phyloP scores from a whole-genome alignment of 1,140 invertebrate genomes.

The Onthophagus taurus region DNA sequence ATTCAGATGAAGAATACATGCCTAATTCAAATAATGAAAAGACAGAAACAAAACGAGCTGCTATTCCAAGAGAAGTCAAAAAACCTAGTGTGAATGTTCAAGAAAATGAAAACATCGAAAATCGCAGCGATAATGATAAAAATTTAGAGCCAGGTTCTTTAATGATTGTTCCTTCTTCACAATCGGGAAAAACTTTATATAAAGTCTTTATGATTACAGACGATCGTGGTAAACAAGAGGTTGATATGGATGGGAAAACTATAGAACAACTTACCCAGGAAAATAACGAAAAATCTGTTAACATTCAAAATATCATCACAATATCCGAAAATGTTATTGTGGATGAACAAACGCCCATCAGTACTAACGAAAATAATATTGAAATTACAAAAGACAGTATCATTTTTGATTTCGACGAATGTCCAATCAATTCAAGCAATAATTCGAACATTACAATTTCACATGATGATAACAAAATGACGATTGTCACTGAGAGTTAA shows the following conservation, averaged over 20 bases:
- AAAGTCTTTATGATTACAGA: slow-evolving; percentile 38
- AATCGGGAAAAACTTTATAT: slow-evolving; percentile 32
- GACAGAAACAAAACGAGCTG: background rate
- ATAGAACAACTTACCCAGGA: background rate
- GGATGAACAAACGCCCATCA: background rate
- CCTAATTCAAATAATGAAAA: slow-evolving; percentile 1
- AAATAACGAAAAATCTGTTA: background rate
- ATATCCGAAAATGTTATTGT: slow-evolving; percentile 2
- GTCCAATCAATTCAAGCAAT: background rate
- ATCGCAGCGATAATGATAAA: slow-evolving; percentile 2
- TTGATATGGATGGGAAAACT: slow-evolving; percentile 1
- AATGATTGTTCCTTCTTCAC: slow-evolving; percentile 35
- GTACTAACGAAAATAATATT: background rate
- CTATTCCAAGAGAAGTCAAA: background rate
- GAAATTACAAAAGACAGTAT: slow-evolving; percentile 3
- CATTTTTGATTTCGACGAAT: slow-evolving; percentile 6
- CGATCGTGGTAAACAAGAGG: slow-evolving; percentile 5
- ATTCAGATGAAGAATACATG: background rate
- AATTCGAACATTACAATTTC: slow-evolving; percentile 9
- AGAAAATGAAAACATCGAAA: background rate
- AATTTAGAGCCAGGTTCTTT: slow-evolving; percentile 32
- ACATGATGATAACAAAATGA: slow-evolving; percentile 11
- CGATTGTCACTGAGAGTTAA: slow-evolving; percentile 2
- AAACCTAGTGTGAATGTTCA: background rate
- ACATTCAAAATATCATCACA: slow-evolving; percentile 7